Evolutionary conservation across 2,113 vertebrate species (phyloP).

Genomic region (Phylloscopus trochilus): DNA sequence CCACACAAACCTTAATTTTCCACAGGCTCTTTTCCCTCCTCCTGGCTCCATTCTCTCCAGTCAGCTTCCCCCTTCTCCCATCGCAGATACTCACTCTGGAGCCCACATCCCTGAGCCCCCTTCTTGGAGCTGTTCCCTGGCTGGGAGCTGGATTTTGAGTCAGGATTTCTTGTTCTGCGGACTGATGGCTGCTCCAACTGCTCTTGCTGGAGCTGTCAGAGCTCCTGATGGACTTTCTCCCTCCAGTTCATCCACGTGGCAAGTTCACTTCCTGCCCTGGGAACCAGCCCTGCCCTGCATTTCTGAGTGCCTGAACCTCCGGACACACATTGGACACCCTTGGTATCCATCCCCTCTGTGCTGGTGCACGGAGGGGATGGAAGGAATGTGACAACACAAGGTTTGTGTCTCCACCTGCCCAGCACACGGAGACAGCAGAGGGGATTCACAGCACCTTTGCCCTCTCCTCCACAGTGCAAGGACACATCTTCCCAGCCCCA

Average conservation of each 20-base stretch:
- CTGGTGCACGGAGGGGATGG: not conserved
- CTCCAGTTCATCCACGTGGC: not conserved
- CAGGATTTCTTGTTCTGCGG: not conserved
- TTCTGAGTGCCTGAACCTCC: not conserved
- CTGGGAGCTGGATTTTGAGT: not conserved
- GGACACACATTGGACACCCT: fast-evolving
- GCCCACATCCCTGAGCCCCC: not conserved
- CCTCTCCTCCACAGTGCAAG: not conserved
- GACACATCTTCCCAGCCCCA: not conserved
- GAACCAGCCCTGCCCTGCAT: not conserved
- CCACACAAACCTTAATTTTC: not conserved
- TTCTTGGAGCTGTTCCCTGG: not conserved
- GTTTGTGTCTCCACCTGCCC: not conserved
- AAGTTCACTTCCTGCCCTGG: not conserved
- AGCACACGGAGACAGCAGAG: not conserved
- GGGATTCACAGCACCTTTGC: not conserved
- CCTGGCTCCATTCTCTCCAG: not conserved
- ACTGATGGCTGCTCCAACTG: not conserved
- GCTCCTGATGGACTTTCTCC: not conserved
- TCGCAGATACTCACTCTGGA: not conserved
- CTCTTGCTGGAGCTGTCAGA: not conserved
- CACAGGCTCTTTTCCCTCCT: not conserved
- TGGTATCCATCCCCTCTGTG: fast-evolving
- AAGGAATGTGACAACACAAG: not conserved
- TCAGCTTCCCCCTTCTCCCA: not conserved